Evolutionary conservation across 30 jellyfish, hydroid and myxozoan genomes (phyloP).

Genomic region (Catostylus mosaicus): DNA sequence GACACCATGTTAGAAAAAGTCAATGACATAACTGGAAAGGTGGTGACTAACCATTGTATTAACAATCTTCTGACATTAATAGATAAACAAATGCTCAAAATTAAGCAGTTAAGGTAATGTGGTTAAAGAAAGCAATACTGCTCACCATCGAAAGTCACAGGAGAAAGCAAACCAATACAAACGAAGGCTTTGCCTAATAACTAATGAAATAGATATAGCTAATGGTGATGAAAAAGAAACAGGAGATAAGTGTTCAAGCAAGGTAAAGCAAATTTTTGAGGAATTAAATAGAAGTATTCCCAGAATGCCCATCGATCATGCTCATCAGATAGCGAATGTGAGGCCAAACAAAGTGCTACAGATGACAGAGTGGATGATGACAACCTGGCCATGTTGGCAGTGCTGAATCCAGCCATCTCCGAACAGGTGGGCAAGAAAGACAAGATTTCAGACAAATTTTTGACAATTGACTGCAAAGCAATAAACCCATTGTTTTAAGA

Average conservation of each 20-base stretch:
- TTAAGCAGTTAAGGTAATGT: constrained; percentile 18
- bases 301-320: constrained; percentile 36
- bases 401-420: too few relatives aligned
- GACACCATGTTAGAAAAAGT: constrained; percentile 3
- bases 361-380: constrained; percentile 27
- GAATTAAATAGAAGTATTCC: constrained; percentile 41
- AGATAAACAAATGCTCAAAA: constrained; percentile 20
- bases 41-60: constrained; percentile 25
- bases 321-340: constrained; percentile 31
- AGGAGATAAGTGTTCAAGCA: constrained; percentile 37
- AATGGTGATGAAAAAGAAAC: constrained; percentile 28
- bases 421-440: too few relatives aligned
- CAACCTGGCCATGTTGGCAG: constrained; percentile 66
- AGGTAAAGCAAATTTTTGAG: constrained; percentile 32
- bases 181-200: constrained; percentile 43
- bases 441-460: too few relatives aligned
- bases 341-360: constrained; percentile 44
- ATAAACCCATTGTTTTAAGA: too few relatives aligned
- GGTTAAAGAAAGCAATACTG: constrained; percentile 19
- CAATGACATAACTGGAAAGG: constrained; percentile 12
- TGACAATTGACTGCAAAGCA: too few relatives aligned
- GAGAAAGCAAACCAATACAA: constrained; percentile 36
- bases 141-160: constrained; percentile 19
- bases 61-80: constrained; percentile 29
- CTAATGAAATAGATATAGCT: constrained; percentile 28